Evolutionary conservation across 2,797 vertebrate species (phyloP), one percentile per base, ranked within the genome.

Genomic region (Takifugu ocellatus): DNA sequence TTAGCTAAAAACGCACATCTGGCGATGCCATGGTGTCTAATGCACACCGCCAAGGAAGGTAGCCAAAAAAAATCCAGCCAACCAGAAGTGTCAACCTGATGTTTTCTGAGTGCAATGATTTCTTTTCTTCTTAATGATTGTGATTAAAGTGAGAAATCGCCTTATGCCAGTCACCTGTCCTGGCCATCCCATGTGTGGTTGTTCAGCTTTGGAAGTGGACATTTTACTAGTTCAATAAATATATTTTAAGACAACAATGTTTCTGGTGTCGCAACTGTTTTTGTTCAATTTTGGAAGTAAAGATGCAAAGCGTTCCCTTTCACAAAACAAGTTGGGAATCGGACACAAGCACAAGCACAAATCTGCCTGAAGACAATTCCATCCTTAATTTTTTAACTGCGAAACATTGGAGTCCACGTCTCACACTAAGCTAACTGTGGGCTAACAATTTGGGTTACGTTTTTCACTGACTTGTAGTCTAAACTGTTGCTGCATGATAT

Each of bases 141-240:
- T 77, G 65, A 67, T 69, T 33, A 51, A 68, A 54, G 54, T 16
- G 14, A 50, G 36, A 69, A 61, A 66, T 11, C n/a, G 70, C 72
- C 81, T 82, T 82, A 63, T 74, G 76, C 70, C 57, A 77, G 55
- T 76, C 56, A 66, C 33, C 33, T 82, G 45, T 68, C 80, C 29
- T 45, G 53, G 58, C 57, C 46, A 7, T 68, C 72, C 70, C 54
- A 65, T 74, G 62, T 68, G 66, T 56, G 78, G 68, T 84, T 33
- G 47, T 67, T 80, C 65, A 78, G 50, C 85, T 88, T 87, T 81
- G 62, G 57, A 83, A 74, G 48, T 84, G 59, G 69, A 77, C 16
- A 25, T 87, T 87, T 86, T 85, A 79, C 66, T 75, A 79, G 72
- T 74, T 57, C 17, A 90, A 84, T 88, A 90, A 90, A 92, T 81